Percentiles rank a stretch among this genome's conserved stretches.
Conservation (phyloP, 1,140 invertebrate species). For the Heliothis subflexa region DNA sequence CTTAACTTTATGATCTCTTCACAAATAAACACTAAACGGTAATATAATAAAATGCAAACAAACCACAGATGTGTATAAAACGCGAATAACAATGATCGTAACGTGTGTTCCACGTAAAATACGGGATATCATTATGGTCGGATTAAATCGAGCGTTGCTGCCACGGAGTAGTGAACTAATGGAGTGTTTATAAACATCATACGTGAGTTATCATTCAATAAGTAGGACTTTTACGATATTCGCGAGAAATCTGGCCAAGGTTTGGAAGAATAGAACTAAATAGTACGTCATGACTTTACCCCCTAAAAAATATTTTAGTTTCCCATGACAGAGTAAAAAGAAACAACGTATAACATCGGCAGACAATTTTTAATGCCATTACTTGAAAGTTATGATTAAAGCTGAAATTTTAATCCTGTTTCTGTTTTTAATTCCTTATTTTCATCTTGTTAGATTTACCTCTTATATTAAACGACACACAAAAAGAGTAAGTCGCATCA, state of each 20-base stretch:
- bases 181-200: not conserved
- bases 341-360: too few species aligned
- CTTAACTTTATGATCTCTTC: too few species aligned
- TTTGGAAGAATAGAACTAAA: too few species aligned
- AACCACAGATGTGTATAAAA: not conserved
- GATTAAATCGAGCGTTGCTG: not conserved
- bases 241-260: too few species aligned
- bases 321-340: too few species aligned
- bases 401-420: too few species aligned
- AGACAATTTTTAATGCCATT: too few species aligned
- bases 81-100: conserved; percentile 8
- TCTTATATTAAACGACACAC: not conserved
- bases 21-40: too few species aligned
- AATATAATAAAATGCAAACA: not conserved
- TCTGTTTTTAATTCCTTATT: too few species aligned
- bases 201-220: not conserved
- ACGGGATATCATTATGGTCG: not conserved
- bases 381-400: too few species aligned
- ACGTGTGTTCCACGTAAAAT: conserved; percentile 8
- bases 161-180: not conserved
- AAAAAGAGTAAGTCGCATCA: not conserved
- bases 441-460: not conserved
- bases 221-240: not conserved
- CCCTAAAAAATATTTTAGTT: too few species aligned
- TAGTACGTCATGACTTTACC: too few species aligned